Evolutionary conservation across 1,140 invertebrate species (phyloP), one percentile per base, ranked within the genome.

Genomic region (Drosophila micromelanica): DNA sequence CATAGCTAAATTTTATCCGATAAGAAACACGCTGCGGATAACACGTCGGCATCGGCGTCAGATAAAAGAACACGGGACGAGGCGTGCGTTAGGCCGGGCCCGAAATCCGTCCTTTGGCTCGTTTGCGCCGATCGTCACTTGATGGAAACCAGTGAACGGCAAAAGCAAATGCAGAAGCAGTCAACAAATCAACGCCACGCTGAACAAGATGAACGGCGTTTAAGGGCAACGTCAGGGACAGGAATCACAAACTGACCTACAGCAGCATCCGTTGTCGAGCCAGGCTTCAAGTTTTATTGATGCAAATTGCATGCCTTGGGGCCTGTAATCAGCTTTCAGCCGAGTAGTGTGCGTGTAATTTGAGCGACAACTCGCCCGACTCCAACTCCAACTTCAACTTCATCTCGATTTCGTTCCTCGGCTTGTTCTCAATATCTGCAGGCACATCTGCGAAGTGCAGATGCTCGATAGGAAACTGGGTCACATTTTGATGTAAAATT

Each of bases 101-200:
- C 51, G 65, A 51, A 77, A 69, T 74, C 57, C 64, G 64, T 81
- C 67, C 42, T 65, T 46, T 62, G 65, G 64, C 78, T 86, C 49
- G 63, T 86, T 86, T 87, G 76, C 68, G 54, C 69, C 76, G 76
- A 89, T 89, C 84, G 84, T 79, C 84, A 87, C 84, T 87, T 89
- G 84, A 89, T 79, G 70, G 78, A 87, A 82, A 56, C 20, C 56
- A 51, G 57, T 61, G 48, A 51, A 51, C 35, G 57, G 56, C 42
- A 20, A n/a, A 48, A 42, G 52, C 78, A 85, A 87, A 89, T 80
- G 80, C 78, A 81, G 84, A 80, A 87, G 84, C 84, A 78, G 79
- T 78, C 84, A 89, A 82, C 84, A 90, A 82, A 89, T 87, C 84
- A 89, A 74, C 84, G 76, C 78, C 80, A 62, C n/a, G 27, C 46